Percentiles rank a stretch among this genome's conserved stretches.
Conservation (phyloP, 2,113 vertebrate species). For the Dipodomys stephensi region DNA sequence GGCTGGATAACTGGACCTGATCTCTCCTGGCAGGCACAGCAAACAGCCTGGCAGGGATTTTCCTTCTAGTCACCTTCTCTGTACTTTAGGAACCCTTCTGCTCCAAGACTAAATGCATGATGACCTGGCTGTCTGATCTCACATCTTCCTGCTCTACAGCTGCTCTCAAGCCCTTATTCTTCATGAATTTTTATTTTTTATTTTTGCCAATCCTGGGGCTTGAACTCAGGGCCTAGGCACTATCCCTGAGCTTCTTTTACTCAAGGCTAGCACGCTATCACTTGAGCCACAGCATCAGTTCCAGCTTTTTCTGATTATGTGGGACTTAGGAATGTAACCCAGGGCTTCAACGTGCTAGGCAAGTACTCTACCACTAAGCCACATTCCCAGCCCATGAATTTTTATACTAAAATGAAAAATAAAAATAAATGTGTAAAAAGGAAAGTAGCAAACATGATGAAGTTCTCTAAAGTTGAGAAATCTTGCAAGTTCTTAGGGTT, state of each 20-base stretch:
- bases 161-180: background rate
- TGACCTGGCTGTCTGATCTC: background rate
- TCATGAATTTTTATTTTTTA: too few relatives aligned
- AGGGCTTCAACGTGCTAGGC: too few relatives aligned
- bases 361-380: too few relatives aligned
- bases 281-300: too few relatives aligned
- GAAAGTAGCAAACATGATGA: background rate
- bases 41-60: background rate
- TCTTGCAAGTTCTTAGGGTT: background rate
- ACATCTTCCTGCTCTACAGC: background rate
- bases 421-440: background rate
- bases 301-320: too few relatives aligned
- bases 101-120: background rate
- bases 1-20: background rate
- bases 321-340: too few relatives aligned
- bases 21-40: background rate
- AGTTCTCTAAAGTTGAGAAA: background rate
- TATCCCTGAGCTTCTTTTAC: too few relatives aligned
- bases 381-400: background rate
- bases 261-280: too few relatives aligned
- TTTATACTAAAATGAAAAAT: conserved; percentile 30
- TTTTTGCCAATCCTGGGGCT: too few relatives aligned
- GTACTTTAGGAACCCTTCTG: background rate
- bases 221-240: too few relatives aligned
- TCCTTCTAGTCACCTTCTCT: background rate